Conservation (phyloP, 2,113 vertebrate genomes). For the Sorex araneus region DNA sequence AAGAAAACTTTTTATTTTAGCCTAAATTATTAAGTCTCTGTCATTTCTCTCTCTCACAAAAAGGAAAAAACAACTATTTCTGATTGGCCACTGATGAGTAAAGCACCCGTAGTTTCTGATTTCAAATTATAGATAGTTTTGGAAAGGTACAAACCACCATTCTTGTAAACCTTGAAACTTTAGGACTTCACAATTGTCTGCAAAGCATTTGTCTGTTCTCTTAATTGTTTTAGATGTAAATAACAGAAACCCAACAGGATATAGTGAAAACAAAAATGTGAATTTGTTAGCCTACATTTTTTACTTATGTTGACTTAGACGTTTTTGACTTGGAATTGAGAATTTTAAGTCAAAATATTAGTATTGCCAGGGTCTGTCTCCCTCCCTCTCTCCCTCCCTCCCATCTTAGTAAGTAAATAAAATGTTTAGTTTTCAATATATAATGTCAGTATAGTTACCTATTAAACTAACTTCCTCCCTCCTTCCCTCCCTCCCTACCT, state of each 20-base stretch:
- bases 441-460: too few relatives aligned
- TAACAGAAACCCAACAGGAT: slow-evolving; percentile 5
- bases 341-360: background rate
- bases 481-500: too few relatives aligned
- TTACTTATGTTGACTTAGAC: too few relatives aligned
- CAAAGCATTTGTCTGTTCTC: background rate
- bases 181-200: background rate
- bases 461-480: too few relatives aligned
- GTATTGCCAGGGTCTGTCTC: too few relatives aligned
- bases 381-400: too few relatives aligned
- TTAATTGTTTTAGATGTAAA: slow-evolving; percentile 3
- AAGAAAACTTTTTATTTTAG: background rate
- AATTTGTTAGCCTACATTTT: background rate
- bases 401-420: too few relatives aligned
- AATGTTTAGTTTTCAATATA: too few relatives aligned
- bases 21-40: background rate
- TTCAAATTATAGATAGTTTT: slow-evolving; percentile 48
- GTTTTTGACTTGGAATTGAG: too few relatives aligned
- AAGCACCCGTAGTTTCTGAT: too few relatives aligned
- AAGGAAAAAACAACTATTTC: background rate
- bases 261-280: background rate
- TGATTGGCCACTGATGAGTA: background rate
- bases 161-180: slow-evolving; percentile 43
- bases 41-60: background rate
- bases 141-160: slow-evolving; percentile 45